Base-by-base conservation (phyloP, 2,113 vertebrate species). In the Gulo gulo region DNA sequence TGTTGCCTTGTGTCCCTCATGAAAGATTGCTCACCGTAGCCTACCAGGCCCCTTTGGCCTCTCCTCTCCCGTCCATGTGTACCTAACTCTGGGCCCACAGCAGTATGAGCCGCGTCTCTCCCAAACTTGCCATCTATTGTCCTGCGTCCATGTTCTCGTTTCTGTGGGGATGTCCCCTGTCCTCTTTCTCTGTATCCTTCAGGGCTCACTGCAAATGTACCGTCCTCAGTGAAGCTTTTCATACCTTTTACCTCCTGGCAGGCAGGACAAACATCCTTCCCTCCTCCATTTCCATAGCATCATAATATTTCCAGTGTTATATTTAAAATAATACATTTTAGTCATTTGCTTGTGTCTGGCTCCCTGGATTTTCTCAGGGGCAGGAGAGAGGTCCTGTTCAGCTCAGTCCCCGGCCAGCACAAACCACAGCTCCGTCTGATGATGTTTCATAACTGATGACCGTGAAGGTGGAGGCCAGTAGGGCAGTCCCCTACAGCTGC, bases 21-120 rank as follows among this genome's bases (percentile, higher is more conserved):
- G 78, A 88, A 42, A 79, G 79, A 23, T 81, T 42, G 76, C 57
- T 81, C 65, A 42, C 55, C 63, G 4, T 2, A n/a, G 26, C 61
- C 65, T 36, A 2, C 34, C 16, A 26, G 16, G 24, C 55, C 82
- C 78, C 42, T 95, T 69, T 6, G 2, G 78, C 61, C 61, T 80
- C 12, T 29, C 15, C 31, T 26, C 47, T 39, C 12, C 52, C 5
- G 8, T 21, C 29, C 10, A 31, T 0, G 4, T 29, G 2, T 1
- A 24, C 34, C 1, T 55, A 21, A 47, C 5, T 92, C 65, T 83
- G 52, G 24, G 7, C 11, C 31, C 36, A 39, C 18, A 20, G 4
- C 52, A 42, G 57, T 4, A 7, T 0, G 26, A 47, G 31, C 63
- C 59, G 13, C 16, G 5, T 55, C 23, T 23, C 34, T 50, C 21